A percentile compares a stretch with the other conserved stretches of the same genome.
Conservation (phyloP, 2,888 invertebrate genomes). For the Oxytorus armatus region DNA sequence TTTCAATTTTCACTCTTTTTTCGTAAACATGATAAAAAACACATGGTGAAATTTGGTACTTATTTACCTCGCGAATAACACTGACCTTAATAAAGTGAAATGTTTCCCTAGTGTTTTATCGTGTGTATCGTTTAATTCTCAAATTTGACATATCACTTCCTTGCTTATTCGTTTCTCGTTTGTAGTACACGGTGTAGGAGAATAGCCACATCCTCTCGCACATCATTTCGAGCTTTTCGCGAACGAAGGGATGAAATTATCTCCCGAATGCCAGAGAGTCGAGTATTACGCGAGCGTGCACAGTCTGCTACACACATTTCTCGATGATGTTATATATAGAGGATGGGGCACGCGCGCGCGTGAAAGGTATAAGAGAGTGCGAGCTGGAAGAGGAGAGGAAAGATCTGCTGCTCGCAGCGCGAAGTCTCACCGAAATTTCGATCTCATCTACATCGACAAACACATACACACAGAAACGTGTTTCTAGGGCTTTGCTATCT, state of each 20-base stretch:
- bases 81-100: too few species aligned
- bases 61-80: too few species aligned
- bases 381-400: constrained; percentile 22
- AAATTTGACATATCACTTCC: background rate
- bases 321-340: background rate
- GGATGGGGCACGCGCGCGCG: too few species aligned
- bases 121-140: too few species aligned
- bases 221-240: background rate
- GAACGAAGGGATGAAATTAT: constrained; percentile 73
- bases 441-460: constrained; percentile 10
- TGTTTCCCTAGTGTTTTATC: too few species aligned
- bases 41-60: too few species aligned
- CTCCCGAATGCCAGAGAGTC: constrained; percentile 68
- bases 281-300: constrained; percentile 54
- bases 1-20: too few species aligned
- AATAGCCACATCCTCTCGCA: background rate
- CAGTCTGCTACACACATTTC: constrained; percentile 63
- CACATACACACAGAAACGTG: constrained; percentile 6
- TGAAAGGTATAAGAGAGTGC: constrained; percentile 5
- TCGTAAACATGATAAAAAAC: too few species aligned
- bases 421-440: constrained; percentile 48
- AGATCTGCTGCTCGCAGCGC: constrained; percentile 20
- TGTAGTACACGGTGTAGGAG: constrained; percentile 11
- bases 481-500: constrained; percentile 45
- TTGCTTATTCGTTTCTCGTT: constrained; percentile 8